Evolutionary conservation across 2,113 vertebrate species (phyloP).

Genomic region (Romanogobio albipinnatus): DNA sequence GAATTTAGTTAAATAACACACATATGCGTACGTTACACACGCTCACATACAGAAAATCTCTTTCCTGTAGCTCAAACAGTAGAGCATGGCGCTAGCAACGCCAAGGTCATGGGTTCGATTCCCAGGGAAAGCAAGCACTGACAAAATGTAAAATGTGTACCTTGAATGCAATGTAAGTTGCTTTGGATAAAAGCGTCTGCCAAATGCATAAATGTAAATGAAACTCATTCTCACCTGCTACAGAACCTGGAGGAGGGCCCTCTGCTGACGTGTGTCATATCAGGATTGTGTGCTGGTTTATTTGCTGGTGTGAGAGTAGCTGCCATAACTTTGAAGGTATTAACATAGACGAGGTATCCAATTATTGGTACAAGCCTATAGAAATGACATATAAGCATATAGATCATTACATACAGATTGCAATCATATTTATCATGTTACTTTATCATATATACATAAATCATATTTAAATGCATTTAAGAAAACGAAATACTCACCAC

Average conservation of each 20-base stretch:
- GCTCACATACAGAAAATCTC: neutral
- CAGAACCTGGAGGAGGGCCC: constrained; percentile 55
- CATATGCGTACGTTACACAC: neutral
- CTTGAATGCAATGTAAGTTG: too few species aligned
- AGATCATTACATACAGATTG: neutral
- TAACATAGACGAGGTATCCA: constrained; percentile 65
- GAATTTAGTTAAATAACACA: neutral
- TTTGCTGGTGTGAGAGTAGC: neutral
- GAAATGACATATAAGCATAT: neutral
- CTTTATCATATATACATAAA: neutral
- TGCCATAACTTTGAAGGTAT: constrained; percentile 35
- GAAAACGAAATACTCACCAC: constrained; percentile 43
- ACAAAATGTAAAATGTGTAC: too few species aligned
- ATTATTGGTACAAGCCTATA: constrained; percentile 68
- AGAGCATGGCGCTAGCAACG: too few species aligned
- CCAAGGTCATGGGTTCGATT: too few species aligned
- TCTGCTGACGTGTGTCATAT: neutral
- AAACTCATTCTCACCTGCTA: constrained; percentile 65
- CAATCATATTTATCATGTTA: neutral
- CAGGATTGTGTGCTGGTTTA: neutral
- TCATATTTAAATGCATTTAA: neutral
- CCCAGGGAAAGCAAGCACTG: too few species aligned
- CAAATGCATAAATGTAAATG: too few species aligned
- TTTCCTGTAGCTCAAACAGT: too few species aligned
- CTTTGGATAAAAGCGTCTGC: too few species aligned